Percentiles rank a stretch among this genome's conserved stretches.
Conservation (phyloP, 2,888 invertebrate species). For the Polymixis flavicincta region DNA sequence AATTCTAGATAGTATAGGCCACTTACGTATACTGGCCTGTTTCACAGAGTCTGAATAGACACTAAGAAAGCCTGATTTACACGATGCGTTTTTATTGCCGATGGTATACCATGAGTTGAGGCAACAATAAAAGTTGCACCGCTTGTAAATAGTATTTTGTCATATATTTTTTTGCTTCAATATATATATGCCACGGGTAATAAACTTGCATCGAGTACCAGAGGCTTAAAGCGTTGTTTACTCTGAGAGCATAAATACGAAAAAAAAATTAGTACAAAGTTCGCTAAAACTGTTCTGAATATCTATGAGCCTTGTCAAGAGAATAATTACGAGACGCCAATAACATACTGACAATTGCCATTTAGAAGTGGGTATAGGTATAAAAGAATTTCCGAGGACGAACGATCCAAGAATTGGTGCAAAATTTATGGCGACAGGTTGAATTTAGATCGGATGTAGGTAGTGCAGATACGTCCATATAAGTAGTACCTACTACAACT, state of each 20-base stretch:
- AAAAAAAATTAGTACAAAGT: background rate
- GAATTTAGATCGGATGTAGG: conserved; percentile 37
- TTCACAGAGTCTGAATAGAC: background rate
- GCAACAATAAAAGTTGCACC: background rate
- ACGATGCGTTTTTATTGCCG: background rate
- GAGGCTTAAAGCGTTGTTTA: background rate
- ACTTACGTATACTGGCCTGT: background rate
- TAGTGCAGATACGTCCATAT: conserved; percentile 20
- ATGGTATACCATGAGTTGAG: no score
- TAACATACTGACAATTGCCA: background rate
- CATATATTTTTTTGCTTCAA: background rate
- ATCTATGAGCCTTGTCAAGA: background rate
- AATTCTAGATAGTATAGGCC: background rate
- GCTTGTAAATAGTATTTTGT: no score
- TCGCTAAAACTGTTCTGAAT: no score
- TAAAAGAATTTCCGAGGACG: background rate
- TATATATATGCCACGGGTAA: background rate
- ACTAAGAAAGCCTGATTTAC: background rate
- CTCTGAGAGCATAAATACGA: background rate
- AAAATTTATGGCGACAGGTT: conserved; percentile 45
- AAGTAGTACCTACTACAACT: background rate
- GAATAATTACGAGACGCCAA: background rate
- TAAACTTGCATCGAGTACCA: background rate
- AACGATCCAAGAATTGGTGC: conserved; percentile 7
- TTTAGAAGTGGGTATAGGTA: background rate